Evolutionary conservation across 2,888 invertebrate species (phyloP), one percentile per base, ranked within the genome.

Genomic region (Latrodectus elegans): DNA sequence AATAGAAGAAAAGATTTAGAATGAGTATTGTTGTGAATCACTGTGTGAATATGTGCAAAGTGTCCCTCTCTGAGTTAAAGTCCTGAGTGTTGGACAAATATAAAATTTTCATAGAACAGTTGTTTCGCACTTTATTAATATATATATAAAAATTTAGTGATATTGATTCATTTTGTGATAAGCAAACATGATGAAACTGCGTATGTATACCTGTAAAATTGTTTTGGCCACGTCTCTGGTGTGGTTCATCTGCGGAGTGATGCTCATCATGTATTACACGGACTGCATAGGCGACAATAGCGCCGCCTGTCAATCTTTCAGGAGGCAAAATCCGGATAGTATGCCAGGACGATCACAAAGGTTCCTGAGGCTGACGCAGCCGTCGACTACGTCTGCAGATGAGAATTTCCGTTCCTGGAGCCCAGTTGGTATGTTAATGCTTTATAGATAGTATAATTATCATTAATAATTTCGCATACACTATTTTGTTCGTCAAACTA

Each of bases 191-290:
- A 70, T 88, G 79, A 88, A 82, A 71, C 74, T 83, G 3, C 81
- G 89, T 10, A 65, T 84, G 14, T 80, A 89, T 26, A 89, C 89
- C 52, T 88, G 88, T 49, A 89, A 89, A 55, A 84, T 90, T 49
- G 88, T 90, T 38, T 51, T 90, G 52, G 87, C 90, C 91, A 98
- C 98, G 89, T 98, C 98, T 4, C 93, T 99, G 91, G 97, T 97
- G 90, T 99, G 99, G 98, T 95, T 98, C 91, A 93, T 98, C 91
- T 95, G 98, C 89, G 98, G 97, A 93, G 96, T 98, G 89, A 95
- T 96, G 89, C 94, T 98, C 88, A 94, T 99, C 90, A 96, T 97
- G 93, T 96, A 97, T 93, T 98, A 97, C 93, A 96, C 97, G 81
- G 98, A 91, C 84, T 91, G 97, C 83, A 89, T 90, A 15, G 88